A percentile compares a stretch with the other conserved stretches of the same genome.
phyloP scores from a whole-genome alignment of 2,113 vertebrate species.

The Zingel zingel region DNA sequence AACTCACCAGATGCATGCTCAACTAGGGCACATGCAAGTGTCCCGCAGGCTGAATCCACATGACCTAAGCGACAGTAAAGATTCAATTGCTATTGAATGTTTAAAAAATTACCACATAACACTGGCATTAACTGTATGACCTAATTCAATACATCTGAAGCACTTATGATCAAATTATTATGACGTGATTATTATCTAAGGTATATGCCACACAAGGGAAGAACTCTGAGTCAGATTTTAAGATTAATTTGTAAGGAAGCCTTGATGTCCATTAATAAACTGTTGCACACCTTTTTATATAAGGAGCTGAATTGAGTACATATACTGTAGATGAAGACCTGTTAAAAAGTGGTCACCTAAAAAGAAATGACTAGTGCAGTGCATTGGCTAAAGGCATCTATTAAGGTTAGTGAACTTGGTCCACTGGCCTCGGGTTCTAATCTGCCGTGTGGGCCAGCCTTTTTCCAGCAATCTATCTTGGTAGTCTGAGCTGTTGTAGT shows the following conservation, averaged over 20 bases:
- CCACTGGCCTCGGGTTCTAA: conserved; percentile 67
- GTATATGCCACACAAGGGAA: neutral
- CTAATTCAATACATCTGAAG: conserved; percentile 28
- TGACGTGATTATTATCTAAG: conserved; percentile 2
- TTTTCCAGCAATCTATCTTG: conserved; percentile 71
- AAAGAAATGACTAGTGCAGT: neutral
- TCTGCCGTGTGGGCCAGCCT: conserved; percentile 52
- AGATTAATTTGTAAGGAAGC: neutral
- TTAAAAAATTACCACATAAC: conserved; percentile 4
- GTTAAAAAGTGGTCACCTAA: neutral
- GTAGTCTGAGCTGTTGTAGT: conserved; percentile 77
- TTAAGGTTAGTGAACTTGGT: conserved; percentile 61
- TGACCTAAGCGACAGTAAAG: conserved; percentile 38
- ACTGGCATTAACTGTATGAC: neutral
- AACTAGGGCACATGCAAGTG: conserved; percentile 36
- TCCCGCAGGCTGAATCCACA: conserved; percentile 46
- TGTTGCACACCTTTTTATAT: neutral
- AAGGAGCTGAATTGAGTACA: neutral
- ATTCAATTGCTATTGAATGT: conserved; percentile 41
- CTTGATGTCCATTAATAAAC: neutral
- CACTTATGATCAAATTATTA: neutral
- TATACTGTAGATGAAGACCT: neutral
- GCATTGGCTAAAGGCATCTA: neutral
- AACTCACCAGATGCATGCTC: conserved; percentile 44
- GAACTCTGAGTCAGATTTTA: neutral